Base-by-base conservation (phyloP, 1,140 invertebrate species). In the Zaprionus vittiger region DNA sequence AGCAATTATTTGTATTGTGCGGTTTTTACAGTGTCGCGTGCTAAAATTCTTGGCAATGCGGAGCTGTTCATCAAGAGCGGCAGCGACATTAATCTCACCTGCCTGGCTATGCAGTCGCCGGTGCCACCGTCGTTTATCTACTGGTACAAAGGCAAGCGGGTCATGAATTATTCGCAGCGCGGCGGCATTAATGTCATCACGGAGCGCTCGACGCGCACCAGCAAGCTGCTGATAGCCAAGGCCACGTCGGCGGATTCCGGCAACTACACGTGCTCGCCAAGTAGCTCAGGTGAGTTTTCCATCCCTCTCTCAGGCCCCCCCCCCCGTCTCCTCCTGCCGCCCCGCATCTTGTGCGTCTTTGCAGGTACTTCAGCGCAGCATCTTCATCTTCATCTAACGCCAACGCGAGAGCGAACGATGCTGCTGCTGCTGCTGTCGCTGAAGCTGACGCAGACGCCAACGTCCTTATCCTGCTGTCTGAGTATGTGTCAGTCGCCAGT, bases 41-140 rank as follows among this genome's bases (percentile, higher is more conserved):
- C 97, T 44, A 96, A 97, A 93, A 98, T 98, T 83, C 93, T 96
- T 77, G 97, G 97, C 24, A 97, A 97, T 81, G 94, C 96, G 14
- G 97, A 98, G 93, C 94, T 97, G 80, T 97, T 97, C 94, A 96
- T 98, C 91, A 96, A 97, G 84, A 97, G 96, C 83, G 97, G 97
- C 55, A 97, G 96, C 81, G 97, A 98, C 94, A 97, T 98, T 93
- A 98, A 98, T 94, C 94, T 98, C 81, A 98, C 97, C 66, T 98
- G 97, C 93, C 94, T 97, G 77, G 97, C 97, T 7, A 94, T 96
- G 83, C 96, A 97, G 92, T 97, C 97, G 61, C 97, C 97, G 4
- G 96, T 97, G 86, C 97, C 97, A 22, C 97, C 97, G 34, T 95
- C 95, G 85, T 98, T 97, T 93, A 98, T 98, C 92, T 98, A 97